Evolutionary conservation across 2,888 invertebrate genomes (phyloP), one percentile per base, ranked within the genome.

Genomic region (Nemotelus pantherinus): DNA sequence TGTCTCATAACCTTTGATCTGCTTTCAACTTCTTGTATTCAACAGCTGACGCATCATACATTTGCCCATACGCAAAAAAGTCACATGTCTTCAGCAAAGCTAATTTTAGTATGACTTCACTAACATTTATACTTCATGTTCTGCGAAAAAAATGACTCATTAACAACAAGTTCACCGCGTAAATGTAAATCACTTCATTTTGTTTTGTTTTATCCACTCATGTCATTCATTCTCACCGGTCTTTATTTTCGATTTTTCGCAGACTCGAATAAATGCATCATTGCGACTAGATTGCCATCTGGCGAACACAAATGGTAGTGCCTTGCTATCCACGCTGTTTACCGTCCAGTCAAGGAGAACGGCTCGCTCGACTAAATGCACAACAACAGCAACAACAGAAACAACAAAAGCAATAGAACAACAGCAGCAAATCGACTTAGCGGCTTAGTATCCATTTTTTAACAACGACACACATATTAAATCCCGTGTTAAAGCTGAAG

Each of bases 271-370:
- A 47, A 65, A 65, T 47, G 65, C 65, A 65, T 65, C 65, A 65
- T 65, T 45, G 65, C 65, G 44, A 65, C 65, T 47, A 65, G 65
- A 47, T 65, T 47, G 65, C 70, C 70, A 70, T 55, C 55, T 70
- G 53, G 44, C 70, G 25, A 70, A 55, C 70, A 68, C 70, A 55
- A 70, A 70, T 44, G 65, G 65, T 53, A 55, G 70, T 53, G 70
- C 44, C 55, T 70, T 70, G 70, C 70, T 53, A 43, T 70, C 55
- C 55, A 41, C 55, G 55, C 55, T 43, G 43, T 70, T 60, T 60
- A 48, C 48, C 48, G 60, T 60, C 74, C 63, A 63, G 39, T 60
- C 74, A 74, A 74, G 74, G 74, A 74, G 74, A 74, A 60, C 74
- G 55, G 55, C 55, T 70, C 41, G 43, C 53, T 9, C 9, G 4